phyloP scores from a whole-genome alignment of 2,113 vertebrate species.

The Sebastes fasciatus region DNA sequence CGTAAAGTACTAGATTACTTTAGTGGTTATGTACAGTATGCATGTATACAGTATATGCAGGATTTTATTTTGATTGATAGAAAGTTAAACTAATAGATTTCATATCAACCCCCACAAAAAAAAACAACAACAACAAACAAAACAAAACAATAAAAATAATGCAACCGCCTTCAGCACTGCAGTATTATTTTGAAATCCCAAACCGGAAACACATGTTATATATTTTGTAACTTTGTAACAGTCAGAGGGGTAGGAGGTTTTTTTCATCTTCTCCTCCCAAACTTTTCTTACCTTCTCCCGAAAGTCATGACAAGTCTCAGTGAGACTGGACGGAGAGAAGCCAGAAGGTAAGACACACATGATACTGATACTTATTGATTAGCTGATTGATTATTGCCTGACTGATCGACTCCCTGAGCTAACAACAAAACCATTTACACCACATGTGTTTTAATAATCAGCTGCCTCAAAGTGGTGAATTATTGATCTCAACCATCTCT shows the following conservation, averaged over 20 bases:
- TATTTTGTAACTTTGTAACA: background rate
- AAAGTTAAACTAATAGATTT: too few species aligned
- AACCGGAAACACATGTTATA: background rate
- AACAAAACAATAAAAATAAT: background rate
- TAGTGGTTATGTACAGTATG: too few species aligned
- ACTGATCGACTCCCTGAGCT: background rate
- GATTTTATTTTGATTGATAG: too few species aligned
- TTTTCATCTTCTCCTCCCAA: slow-evolving; percentile 55
- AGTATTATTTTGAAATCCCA: slow-evolving; percentile 52
- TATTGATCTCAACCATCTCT: background rate
- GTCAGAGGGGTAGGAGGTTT: background rate
- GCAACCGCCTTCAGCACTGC: background rate
- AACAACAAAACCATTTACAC: background rate
- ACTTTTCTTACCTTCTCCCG: slow-evolving; percentile 62
- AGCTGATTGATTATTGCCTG: slow-evolving; percentile 13
- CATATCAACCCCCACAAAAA: too few species aligned
- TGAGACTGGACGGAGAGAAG: slow-evolving; percentile 48
- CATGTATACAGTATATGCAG: too few species aligned
- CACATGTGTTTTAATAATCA: background rate
- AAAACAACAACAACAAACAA: background rate
- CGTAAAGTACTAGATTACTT: too few species aligned
- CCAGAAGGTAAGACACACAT: slow-evolving; percentile 67
- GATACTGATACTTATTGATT: slow-evolving; percentile 16
- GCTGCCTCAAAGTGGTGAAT: background rate
- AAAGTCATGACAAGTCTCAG: slow-evolving; percentile 68